Percentiles rank a stretch among this genome's conserved stretches.
Evolutionary conservation across 2,113 vertebrate species (phyloP).

Genomic region (Seriola quinqueradiata): DNA sequence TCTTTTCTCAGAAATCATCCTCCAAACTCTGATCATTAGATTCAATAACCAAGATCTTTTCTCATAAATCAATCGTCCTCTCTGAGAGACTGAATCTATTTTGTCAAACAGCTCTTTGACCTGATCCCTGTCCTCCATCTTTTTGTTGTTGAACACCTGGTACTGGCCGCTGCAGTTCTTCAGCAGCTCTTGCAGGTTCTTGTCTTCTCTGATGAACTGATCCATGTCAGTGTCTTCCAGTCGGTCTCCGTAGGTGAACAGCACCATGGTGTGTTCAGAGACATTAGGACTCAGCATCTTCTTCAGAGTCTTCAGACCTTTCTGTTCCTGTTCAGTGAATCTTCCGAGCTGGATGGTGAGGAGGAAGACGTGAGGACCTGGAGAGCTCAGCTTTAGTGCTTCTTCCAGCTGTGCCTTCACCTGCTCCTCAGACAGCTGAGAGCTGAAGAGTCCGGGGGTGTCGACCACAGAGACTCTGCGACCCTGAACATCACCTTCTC

Average conservation of each 20-base stretch:
- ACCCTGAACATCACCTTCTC: neutral
- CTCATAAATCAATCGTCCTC: neutral
- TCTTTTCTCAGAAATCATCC: neutral
- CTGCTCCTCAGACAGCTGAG: neutral
- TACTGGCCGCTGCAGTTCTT: slow-evolving; percentile 7
- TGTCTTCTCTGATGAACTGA: neutral
- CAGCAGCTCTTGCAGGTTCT: slow-evolving; percentile 13
- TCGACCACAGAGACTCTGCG: slow-evolving; percentile 16
- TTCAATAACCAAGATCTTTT: no score
- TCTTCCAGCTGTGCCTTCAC: slow-evolving; percentile 5
- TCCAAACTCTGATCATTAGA: no score
- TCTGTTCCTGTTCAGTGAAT: slow-evolving; percentile 25
- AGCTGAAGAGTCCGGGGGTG: slow-evolving; percentile 8
- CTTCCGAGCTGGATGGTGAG: slow-evolving; percentile 33
- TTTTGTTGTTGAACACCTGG: slow-evolving; percentile 20
- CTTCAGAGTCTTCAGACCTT: neutral
- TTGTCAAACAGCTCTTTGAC: slow-evolving; percentile 17
- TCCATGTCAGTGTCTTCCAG: neutral
- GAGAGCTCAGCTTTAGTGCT: neutral
- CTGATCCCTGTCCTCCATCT: slow-evolving; percentile 6
- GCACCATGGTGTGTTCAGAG: slow-evolving; percentile 9
- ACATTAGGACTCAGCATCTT: neutral
- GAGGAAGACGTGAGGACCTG: slow-evolving; percentile 36
- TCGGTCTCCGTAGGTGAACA: slow-evolving; percentile 41
- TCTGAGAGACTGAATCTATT: neutral